Evolutionary conservation across 2,888 invertebrate species (phyloP).

Genomic region (Atherix ibis): DNA sequence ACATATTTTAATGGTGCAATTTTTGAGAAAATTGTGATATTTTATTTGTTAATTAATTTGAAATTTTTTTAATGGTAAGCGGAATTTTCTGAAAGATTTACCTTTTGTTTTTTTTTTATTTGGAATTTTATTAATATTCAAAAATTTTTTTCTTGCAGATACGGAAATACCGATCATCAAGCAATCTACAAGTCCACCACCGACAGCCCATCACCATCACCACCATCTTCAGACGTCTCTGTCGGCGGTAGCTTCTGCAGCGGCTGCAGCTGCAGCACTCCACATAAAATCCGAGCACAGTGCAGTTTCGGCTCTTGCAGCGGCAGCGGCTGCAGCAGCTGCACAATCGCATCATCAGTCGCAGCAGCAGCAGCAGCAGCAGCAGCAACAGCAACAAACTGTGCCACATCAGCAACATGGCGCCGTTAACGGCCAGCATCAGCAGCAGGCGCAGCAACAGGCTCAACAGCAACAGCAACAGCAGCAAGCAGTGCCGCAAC

Average conservation of each 20-base stretch:
- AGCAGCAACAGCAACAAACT: slow-evolving; percentile 12
- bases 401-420: slow-evolving; percentile 11
- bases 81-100: too few relatives aligned
- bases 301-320: slow-evolving; percentile 13
- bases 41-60: too few relatives aligned
- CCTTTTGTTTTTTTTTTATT: too few relatives aligned
- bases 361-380: slow-evolving; percentile 16
- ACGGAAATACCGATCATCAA: slow-evolving; percentile 34
- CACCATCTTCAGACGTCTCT: slow-evolving; percentile 9
- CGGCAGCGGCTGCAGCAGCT: slow-evolving; percentile 17
- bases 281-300: slow-evolving; percentile 15
- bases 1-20: too few relatives aligned
- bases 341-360: slow-evolving; percentile 17
- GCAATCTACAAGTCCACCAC: slow-evolving; percentile 33
- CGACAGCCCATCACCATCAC: slow-evolving; percentile 23
- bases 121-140: too few relatives aligned
- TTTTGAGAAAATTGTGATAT: too few relatives aligned
- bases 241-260: slow-evolving; percentile 20
- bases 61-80: too few relatives aligned
- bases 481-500: slow-evolving; percentile 23
- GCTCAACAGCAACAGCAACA: slow-evolving; percentile 23
- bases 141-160: slow-evolving; percentile 22
- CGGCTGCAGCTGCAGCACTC: slow-evolving; percentile 20
- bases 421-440: slow-evolving; percentile 18
- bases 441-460: slow-evolving; percentile 26